A percentile compares a stretch with the other conserved stretches of the same genome.
These are phyloP conservation scores for Numida meleagris DNA, from an alignment of 2,113 vertebrate species.

Conservation along the genomic window DNA sequence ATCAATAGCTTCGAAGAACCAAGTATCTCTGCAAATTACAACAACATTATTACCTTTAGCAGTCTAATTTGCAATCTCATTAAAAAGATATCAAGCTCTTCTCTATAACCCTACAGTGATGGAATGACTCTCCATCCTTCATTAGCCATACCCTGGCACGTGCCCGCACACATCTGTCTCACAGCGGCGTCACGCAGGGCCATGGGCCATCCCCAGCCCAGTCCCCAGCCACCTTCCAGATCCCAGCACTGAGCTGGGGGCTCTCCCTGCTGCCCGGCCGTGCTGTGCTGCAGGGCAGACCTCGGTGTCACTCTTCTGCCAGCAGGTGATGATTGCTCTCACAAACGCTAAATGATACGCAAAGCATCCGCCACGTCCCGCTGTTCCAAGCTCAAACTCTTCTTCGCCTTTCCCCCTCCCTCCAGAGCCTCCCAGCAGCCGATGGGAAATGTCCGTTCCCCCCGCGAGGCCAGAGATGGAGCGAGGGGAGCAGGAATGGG, in stretches of 20 bases:
- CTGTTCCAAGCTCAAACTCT: neutral
- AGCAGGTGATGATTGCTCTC: conserved; percentile 37
- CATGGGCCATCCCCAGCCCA: neutral
- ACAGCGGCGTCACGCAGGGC: neutral
- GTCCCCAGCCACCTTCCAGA: neutral
- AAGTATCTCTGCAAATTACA: conserved; percentile 41
- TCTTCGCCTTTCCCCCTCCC: neutral
- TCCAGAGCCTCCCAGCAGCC: neutral
- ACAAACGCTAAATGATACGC: conserved; percentile 4
- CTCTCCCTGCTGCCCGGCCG: neutral
- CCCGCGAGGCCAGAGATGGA: neutral
- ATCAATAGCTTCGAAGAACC: conserved; percentile 48
- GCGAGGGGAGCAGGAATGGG: neutral
- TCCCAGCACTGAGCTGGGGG: neutral
- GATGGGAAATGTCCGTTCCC: neutral
- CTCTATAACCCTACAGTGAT: conserved; percentile 15
- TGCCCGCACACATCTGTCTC: neutral
- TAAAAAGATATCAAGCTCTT: conserved; percentile 37
- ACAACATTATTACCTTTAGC: conserved; percentile 33
- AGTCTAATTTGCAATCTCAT: conserved; percentile 50
- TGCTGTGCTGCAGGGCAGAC: neutral
- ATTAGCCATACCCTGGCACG: neutral
- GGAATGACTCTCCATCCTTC: conserved; percentile 17
- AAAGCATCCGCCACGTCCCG: neutral
- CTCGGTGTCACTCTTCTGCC: neutral